phyloP scores from a whole-genome alignment of 2,797 vertebrate genomes.

The Nasua narica region DNA sequence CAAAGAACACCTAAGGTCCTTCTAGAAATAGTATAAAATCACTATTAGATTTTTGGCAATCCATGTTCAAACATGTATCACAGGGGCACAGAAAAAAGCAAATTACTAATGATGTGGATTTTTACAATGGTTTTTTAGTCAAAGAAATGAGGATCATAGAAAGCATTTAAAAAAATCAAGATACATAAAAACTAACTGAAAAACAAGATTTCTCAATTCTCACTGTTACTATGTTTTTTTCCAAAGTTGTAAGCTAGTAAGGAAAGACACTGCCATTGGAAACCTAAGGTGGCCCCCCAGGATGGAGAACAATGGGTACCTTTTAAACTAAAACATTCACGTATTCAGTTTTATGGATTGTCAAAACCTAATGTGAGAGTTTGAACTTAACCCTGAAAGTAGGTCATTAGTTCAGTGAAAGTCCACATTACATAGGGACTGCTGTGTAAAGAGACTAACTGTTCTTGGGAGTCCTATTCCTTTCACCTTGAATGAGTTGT shows the following conservation, averaged over 20 bases:
- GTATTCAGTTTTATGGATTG: constrained; percentile 20
- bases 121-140: background rate
- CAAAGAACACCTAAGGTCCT: background rate
- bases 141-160: constrained; percentile 32
- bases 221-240: constrained; percentile 10
- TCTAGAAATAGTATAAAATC: background rate
- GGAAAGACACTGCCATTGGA: background rate
- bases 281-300: constrained; percentile 9
- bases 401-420: background rate
- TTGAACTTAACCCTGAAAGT: constrained; percentile 17
- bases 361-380: background rate
- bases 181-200: background rate
- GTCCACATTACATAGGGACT: background rate
- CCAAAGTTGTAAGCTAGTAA: constrained; percentile 21
- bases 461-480: background rate
- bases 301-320: background rate
- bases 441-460: background rate
- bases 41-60: background rate
- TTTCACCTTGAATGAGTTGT: constrained; percentile 17
- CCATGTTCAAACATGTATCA: background rate
- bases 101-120: background rate
- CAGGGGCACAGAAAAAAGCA: background rate
- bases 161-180: constrained; percentile 9
- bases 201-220: constrained; percentile 40
- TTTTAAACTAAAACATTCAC: constrained; percentile 45